Evolutionary conservation across 2,113 vertebrate genomes (phyloP).

Genomic region (Otolemur garnettii): DNA sequence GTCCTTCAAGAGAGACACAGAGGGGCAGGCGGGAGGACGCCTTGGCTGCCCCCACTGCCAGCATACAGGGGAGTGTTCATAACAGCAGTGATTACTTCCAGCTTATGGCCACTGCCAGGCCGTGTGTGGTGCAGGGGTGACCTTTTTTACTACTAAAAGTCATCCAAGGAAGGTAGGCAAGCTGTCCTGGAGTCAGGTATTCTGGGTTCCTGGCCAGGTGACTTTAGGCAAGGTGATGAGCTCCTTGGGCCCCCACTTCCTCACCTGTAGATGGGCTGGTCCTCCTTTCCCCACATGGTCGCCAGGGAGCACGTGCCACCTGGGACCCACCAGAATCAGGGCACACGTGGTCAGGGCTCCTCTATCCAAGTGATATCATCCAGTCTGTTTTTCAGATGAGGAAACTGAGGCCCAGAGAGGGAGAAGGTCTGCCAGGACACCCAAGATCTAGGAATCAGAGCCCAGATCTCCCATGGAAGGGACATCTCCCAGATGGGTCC

Average conservation of each 20-base stretch:
- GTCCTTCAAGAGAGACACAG: not conserved
- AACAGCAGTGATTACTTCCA: not conserved
- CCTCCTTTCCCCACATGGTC: fast-evolving
- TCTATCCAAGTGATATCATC: not conserved
- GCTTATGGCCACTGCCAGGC: fast-evolving
- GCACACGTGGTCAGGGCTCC: not conserved
- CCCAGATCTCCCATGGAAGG: not conserved
- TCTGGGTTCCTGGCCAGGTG: not conserved
- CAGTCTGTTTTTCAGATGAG: not conserved
- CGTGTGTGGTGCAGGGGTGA: not conserved
- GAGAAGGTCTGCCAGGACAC: not conserved
- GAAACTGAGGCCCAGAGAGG: not conserved
- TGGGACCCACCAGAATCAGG: not conserved
- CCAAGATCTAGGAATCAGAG: not conserved
- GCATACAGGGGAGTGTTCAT: not conserved
- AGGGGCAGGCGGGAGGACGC: not conserved
- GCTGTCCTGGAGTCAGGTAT: not conserved
- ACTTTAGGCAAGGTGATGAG: not conserved
- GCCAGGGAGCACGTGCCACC: fast-evolving
- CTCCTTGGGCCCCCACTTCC: not conserved
- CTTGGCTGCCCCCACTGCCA: fast-evolving
- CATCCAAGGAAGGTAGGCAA: not conserved
- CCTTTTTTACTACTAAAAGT: not conserved
- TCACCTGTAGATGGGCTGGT: fast-evolving
- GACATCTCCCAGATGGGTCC: not conserved